Percentiles rank a stretch among this genome's conserved stretches.
These are phyloP conservation scores for Linnaemya vulpina DNA, from an alignment of 2,888 invertebrate genomes.

Conservation along the genomic window DNA sequence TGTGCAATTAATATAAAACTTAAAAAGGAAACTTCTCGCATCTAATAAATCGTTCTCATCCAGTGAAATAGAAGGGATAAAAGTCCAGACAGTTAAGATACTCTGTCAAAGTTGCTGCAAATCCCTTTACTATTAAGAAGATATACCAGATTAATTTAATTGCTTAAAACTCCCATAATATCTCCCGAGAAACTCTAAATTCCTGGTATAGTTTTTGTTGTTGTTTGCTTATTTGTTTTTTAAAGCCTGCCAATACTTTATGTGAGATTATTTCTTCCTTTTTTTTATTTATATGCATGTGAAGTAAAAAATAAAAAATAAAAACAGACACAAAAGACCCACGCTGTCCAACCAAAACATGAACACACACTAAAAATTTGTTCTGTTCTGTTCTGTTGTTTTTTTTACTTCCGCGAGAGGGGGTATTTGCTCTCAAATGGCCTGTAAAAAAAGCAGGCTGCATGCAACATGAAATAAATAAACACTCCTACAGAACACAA, in stretches of 20 bases:
- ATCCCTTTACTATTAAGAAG: too few relatives aligned
- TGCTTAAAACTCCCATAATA: too few relatives aligned
- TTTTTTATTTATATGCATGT: constrained; percentile 36
- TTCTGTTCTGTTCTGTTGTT: too few relatives aligned
- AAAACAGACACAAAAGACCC: constrained; percentile 55
- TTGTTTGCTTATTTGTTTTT: constrained; percentile 23
- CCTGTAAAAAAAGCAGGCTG: constrained; percentile 47
- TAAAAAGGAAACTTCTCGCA: too few relatives aligned
- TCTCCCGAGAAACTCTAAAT: too few relatives aligned
- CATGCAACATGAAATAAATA: constrained; percentile 43
- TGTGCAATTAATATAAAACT: too few relatives aligned
- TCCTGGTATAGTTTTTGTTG: background rate
- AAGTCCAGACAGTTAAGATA: too few relatives aligned
- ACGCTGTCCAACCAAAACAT: constrained; percentile 29
- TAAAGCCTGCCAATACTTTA: constrained; percentile 66
- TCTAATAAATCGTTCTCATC: too few relatives aligned
- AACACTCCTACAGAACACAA: constrained; percentile 10
- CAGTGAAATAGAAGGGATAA: too few relatives aligned
- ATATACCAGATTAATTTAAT: too few relatives aligned
- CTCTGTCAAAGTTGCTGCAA: too few relatives aligned
- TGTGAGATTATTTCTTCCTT: constrained; percentile 56
- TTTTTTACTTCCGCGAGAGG: constrained; percentile 54
- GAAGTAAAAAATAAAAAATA: too few relatives aligned
- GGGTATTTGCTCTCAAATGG: constrained; percentile 58
- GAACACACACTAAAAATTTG: background rate